Evolutionary conservation across 37 sponge, comb jelly and placozoan genomes (phyloP), one percentile per base, ranked within the genome.

Genomic region (Beroe forskalii): DNA sequence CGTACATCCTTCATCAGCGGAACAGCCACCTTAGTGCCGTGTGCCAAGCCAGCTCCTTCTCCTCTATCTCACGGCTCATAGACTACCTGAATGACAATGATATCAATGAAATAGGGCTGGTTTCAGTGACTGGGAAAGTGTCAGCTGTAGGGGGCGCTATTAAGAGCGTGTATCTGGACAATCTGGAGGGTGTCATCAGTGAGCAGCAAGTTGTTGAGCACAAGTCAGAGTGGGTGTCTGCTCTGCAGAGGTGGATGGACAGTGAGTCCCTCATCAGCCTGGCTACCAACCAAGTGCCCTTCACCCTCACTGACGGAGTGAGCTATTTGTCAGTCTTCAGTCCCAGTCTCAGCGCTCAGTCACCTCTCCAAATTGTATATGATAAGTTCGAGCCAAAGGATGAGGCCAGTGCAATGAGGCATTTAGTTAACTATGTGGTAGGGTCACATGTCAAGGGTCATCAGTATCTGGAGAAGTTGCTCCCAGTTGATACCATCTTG

Each of bases 301-400:
- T 80, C 30, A 23, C 55, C n/a, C 86, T 80, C 25, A 80, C 44
- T 9, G 86, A 80, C 31, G 86, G 86, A 25, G 86, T 80, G 55
- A 80, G 42, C 55, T 44, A 9, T 43, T 4, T 80, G 27, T 23
- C 55, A 24, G 86, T 80, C 0, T 80, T 80, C 55, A 44, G 86
- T 25, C 55, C 86, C 27, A 22, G 23, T 25, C 86, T 44, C 0
- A 80, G 86, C 27, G 20, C 28, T 37, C 86, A 44, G 30, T 41
- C 44, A 25, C 86, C 86, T 4, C 37, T 38, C 19, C 86, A 80
- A 37, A 44, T 80, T 0, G 86, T 80, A 30, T 80, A 80, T 42
- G 86, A 80, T 43, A 80, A 80, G 31, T 80, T 80, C 30, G 86
- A 80, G 42, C 86, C 86, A 9, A 44, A 25, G 55, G 86, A 80